These are phyloP conservation scores for Gryllus bimaculatus DNA, from an alignment of 1,140 invertebrate species.

Conservation along the genomic window DNA sequence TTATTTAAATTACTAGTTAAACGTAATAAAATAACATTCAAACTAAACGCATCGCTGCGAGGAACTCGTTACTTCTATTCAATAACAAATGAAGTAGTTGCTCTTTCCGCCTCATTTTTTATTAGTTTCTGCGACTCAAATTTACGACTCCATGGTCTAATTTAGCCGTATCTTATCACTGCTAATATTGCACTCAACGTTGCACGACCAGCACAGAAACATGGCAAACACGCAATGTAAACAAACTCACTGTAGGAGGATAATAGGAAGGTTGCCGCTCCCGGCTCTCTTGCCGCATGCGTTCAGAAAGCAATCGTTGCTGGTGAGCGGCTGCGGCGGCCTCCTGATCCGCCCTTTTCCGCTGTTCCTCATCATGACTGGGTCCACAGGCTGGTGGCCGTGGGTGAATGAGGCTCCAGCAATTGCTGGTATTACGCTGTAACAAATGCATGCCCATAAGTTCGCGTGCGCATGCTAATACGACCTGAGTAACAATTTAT, in stretches of 20 bases:
- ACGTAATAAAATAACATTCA: no score
- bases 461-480: no score
- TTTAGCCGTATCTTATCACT: no score
- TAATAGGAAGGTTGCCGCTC: conserved; percentile 11
- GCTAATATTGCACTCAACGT: no score
- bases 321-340: conserved; percentile 30
- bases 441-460: neutral
- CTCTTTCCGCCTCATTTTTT: no score
- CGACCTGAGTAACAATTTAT: no score
- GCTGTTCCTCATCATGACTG: conserved; percentile 27
- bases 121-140: no score
- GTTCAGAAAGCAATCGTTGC: conserved; percentile 17
- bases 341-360: conserved; percentile 33
- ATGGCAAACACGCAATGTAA: neutral
- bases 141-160: no score
- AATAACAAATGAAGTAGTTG: no score
- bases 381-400: neutral
- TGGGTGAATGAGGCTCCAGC: conserved; percentile 20
- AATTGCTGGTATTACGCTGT: conserved; percentile 18
- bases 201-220: neutral
- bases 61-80: no score
- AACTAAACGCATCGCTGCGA: no score
- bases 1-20: no score
- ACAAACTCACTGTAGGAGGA: conserved; percentile 8
- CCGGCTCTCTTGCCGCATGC: conserved; percentile 13